These are phyloP conservation scores for Poecile montanus DNA, from an alignment of 2,797 vertebrate genomes.

Conservation along the genomic window DNA sequence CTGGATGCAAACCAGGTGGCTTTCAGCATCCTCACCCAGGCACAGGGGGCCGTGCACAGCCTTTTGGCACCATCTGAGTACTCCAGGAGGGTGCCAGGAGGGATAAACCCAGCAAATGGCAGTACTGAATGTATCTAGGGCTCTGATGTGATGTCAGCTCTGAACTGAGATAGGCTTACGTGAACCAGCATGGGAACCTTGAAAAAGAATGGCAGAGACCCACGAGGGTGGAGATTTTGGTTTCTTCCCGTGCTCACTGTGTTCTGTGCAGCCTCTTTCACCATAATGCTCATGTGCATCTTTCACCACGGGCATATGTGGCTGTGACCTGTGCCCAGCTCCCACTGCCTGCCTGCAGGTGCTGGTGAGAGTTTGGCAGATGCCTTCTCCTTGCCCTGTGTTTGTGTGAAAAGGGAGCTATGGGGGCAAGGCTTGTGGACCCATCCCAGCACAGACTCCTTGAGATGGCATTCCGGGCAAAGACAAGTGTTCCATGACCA, in stretches of 20 bases:
- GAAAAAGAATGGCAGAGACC: not conserved
- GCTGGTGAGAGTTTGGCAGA: not conserved
- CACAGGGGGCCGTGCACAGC: not conserved
- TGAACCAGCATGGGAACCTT: not conserved
- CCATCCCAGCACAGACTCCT: not conserved
- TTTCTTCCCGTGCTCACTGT: accelerated
- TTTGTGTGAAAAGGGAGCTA: not conserved
- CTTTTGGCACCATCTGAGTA: not conserved
- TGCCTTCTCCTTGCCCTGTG: not conserved
- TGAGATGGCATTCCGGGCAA: not conserved
- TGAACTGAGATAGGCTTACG: not conserved
- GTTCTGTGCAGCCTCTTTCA: not conserved
- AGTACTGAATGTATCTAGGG: not conserved
- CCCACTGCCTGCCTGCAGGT: not conserved
- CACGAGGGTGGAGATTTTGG: not conserved
- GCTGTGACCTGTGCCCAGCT: not conserved
- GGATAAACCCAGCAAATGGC: accelerated
- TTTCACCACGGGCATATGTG: too few relatives aligned
- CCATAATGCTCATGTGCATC: not conserved
- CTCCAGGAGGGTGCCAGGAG: not conserved
- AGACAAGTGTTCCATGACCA: accelerated
- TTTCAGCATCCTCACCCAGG: not conserved
- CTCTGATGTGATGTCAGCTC: not conserved
- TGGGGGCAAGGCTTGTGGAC: not conserved
- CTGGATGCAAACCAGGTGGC: not conserved